Evolutionary conservation across 2,888 invertebrate species (phyloP), one percentile per base, ranked within the genome.

Genomic region (Limnephilus rhombicus): DNA sequence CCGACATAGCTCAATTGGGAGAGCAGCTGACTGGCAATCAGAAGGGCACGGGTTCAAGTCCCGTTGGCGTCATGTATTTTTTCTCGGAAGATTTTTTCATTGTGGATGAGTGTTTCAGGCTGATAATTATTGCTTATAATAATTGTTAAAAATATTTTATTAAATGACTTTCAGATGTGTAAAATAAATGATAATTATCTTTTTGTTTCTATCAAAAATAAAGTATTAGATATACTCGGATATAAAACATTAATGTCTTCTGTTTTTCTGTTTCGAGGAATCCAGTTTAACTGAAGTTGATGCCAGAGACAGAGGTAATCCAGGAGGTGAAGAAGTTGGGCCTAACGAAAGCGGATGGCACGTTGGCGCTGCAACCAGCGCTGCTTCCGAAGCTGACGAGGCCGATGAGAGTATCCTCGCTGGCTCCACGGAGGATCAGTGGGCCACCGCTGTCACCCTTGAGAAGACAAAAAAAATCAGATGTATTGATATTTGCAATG

Each of bases 371-470:
- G 95, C 96, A 96, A 1, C 96, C 96, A 0, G 94, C 94, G 0
- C 34, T 41, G 68, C 95, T 95, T 0, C 95, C 95, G 94, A 96
- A 96, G 94, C 95, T 96, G 93, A 95, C 95, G 15, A 96, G 94
- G 2, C 96, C 96, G 5, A 96, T 94, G 95, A 95, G 95, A 37
- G 95, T 95, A 85, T 94, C 94, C 49, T 93, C 13, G 0, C 95
- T 95, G 96, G 95, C 5, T 92, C 96, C 95, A 13, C 94, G 93
- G 9, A 94, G 3, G 12, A 95, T 95, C 92, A 94, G 93, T 92
- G 95, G 94, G 31, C 95, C 95, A 41, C 95, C 95, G 91, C 95
- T 95, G 89, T 95, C 95, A 94, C 95, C 95, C 96, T 96, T 94
- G 1, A 91, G 29, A 53, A 45, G n/a, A 68, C 24, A 68, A 34